These are phyloP conservation scores for Sphyrna mokarran DNA, from an alignment of 2,113 vertebrate genomes.

Conservation along the genomic window DNA sequence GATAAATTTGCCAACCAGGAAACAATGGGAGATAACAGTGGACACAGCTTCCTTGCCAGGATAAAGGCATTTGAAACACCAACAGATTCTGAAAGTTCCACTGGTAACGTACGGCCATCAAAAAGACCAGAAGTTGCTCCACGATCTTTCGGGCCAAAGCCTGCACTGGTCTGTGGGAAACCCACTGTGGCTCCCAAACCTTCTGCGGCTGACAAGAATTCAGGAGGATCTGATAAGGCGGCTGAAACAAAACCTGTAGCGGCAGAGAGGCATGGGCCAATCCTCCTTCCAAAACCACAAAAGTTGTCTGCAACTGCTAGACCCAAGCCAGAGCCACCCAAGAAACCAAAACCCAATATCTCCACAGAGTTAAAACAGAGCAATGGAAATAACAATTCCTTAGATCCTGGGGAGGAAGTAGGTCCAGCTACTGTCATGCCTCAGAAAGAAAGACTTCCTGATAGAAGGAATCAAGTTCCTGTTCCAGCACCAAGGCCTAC, in stretches of 20 bases:
- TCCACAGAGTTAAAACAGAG: constrained; percentile 43
- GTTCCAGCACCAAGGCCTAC: constrained; percentile 61
- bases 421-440: constrained; percentile 32
- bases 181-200: constrained; percentile 64
- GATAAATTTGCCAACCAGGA: constrained; percentile 45
- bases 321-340: constrained; percentile 68
- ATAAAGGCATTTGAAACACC: constrained; percentile 86
- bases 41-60: constrained; percentile 69
- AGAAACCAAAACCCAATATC: constrained; percentile 62
- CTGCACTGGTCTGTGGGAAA: constrained; percentile 62
- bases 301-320: constrained; percentile 43
- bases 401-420: constrained; percentile 46
- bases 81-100: constrained; percentile 46
- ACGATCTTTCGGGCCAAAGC: constrained; percentile 56
- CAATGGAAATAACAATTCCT: constrained; percentile 47
- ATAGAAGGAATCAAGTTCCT: constrained; percentile 46
- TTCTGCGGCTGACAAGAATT: constrained; percentile 48
- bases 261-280: constrained; percentile 48
- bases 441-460: constrained; percentile 1
- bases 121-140: constrained; percentile 64
- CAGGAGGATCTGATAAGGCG: constrained; percentile 54
- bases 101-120: constrained; percentile 46
- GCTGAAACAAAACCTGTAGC: constrained; percentile 47
- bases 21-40: constrained; percentile 69
- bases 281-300: constrained; percentile 42